phyloP scores from a whole-genome alignment of 2,113 vertebrate genomes.

The Ochotona princeps region DNA sequence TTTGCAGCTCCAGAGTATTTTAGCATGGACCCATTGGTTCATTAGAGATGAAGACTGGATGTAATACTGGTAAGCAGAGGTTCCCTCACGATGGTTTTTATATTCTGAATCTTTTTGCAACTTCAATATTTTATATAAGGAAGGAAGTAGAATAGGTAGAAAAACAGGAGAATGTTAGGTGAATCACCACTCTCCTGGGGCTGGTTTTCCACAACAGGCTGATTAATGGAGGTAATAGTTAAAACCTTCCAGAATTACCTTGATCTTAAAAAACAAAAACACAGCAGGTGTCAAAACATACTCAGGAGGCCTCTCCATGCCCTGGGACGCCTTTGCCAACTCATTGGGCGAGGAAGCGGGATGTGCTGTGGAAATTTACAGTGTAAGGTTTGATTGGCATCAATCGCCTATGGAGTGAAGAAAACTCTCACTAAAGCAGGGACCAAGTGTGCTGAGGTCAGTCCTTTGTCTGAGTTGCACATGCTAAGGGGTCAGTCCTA shows the following conservation, averaged over 20 bases:
- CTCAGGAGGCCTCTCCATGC: fast-evolving
- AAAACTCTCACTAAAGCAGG: too few relatives aligned
- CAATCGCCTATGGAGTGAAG: too few relatives aligned
- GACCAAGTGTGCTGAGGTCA: too few relatives aligned
- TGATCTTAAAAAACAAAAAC: not conserved
- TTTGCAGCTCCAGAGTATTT: fast-evolving
- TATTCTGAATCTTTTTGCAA: not conserved
- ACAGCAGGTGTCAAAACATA: not conserved
- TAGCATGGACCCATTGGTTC: too few relatives aligned
- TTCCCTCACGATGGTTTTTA: not conserved
- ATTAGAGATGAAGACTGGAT: too few relatives aligned
- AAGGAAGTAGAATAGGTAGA: not conserved
- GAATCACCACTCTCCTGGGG: not conserved
- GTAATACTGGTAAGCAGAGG: too few relatives aligned
- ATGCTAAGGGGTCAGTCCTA: too few relatives aligned
- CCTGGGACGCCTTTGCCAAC: fast-evolving
- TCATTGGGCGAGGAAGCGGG: not conserved
- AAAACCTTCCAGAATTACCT: not conserved
- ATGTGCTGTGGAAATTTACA: not conserved
- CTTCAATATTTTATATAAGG: not conserved
- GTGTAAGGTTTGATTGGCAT: not conserved
- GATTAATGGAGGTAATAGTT: not conserved
- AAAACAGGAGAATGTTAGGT: not conserved
- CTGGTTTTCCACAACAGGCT: not conserved
- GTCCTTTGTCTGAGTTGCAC: too few relatives aligned